Percentiles rank a stretch among this genome's conserved stretches.
These are phyloP conservation scores for Trichonephila inaurata DNA, from an alignment of 1,140 invertebrate genomes.

Conservation along the genomic window DNA sequence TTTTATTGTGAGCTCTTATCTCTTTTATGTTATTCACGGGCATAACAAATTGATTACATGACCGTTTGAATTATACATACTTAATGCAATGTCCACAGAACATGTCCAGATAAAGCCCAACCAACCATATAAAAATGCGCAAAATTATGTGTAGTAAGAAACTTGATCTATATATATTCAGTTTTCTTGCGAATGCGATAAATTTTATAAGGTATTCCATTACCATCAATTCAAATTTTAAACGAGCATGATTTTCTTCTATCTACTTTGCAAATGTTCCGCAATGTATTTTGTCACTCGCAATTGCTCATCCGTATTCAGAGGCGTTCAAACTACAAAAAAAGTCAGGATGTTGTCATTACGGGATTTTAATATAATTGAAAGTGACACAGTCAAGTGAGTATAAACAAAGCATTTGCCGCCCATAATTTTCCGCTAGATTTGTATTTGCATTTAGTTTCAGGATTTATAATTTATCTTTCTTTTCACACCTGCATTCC, in stretches of 20 bases:
- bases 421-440: background rate
- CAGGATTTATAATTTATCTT: background rate
- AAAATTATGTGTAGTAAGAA: slow-evolving; percentile 28
- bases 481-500: background rate
- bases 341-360: background rate
- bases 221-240: background rate
- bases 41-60: slow-evolving; percentile 16
- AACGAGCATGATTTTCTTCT: background rate
- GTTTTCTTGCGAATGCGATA: slow-evolving; percentile 3
- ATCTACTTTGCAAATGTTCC: background rate
- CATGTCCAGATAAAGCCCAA: background rate
- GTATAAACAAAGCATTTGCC: slow-evolving; percentile 1
- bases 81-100: background rate
- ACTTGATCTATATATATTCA: slow-evolving; percentile 8
- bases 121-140: background rate
- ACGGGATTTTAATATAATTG: slow-evolving; percentile 10
- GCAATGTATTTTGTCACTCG: slow-evolving; percentile 4
- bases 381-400: slow-evolving; percentile 2
- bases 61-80: slow-evolving; percentile 8
- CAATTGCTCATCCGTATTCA: background rate
- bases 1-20: background rate
- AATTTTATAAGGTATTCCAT: slow-evolving; percentile 11
- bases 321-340: background rate
- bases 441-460: background rate
- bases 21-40: background rate